Conservation (phyloP, 2,888 invertebrate genomes). For the Trilocha varians region DNA sequence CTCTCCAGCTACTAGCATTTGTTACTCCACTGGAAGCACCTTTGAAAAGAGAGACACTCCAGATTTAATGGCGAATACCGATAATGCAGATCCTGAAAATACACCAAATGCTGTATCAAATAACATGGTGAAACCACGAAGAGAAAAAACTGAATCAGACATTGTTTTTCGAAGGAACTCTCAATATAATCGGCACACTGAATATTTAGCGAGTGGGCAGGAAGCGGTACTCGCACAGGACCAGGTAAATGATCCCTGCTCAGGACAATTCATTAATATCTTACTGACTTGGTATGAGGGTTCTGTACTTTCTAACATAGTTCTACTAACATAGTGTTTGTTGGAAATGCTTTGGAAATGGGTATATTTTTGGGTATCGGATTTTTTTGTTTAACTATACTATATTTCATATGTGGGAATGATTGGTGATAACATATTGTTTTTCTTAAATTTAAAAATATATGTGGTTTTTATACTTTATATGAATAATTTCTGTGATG, state of each 20-base stretch:
- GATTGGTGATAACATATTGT: constrained; percentile 19
- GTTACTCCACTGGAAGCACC: constrained; percentile 43
- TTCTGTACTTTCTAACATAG: constrained; percentile 50
- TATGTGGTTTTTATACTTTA: too few species aligned
- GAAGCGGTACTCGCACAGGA: constrained; percentile 72
- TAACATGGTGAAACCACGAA: constrained; percentile 76
- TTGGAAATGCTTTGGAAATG: constrained; percentile 35
- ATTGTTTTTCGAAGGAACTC: constrained; percentile 80
- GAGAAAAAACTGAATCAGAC: constrained; percentile 92
- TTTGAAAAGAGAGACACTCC: constrained; percentile 53
- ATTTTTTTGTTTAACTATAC: constrained; percentile 9
- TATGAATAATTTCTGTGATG: too few species aligned
- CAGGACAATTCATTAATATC: constrained; percentile 61
- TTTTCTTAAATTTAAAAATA: constrained; percentile 3
- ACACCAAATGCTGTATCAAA: constrained; percentile 38
- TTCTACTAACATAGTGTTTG: constrained; percentile 41
- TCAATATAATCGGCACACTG: constrained; percentile 58
- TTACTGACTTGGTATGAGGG: constrained; percentile 63
- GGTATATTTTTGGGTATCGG: constrained; percentile 17
- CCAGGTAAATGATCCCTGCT: constrained; percentile 64
- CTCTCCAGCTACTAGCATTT: constrained; percentile 59
- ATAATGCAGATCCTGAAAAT: constrained; percentile 30
- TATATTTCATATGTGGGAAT: constrained; percentile 34
- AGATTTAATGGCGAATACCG: constrained; percentile 51
- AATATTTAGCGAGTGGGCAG: constrained; percentile 63